Evolutionary conservation across 1,140 invertebrate genomes (phyloP), one percentile per base, ranked within the genome.

Genomic region (Diorhabda carinulata): DNA sequence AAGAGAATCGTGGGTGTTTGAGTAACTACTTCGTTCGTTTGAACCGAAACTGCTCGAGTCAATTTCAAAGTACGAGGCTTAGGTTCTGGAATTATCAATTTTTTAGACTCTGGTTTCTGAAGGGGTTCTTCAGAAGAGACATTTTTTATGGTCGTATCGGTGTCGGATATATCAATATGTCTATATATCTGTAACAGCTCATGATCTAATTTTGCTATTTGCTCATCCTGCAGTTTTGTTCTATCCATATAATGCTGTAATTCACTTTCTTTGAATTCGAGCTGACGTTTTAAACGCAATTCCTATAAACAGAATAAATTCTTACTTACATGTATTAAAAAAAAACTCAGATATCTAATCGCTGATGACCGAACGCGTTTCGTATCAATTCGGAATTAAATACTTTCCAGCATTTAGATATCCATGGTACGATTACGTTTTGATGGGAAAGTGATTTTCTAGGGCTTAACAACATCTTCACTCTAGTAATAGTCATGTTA

Each of bases 191-290:
- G 47, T 8, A 81, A 72, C 25, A 81, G 68, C 59, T 81, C 80
- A 67, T 77, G 72, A 74, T 82, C 80, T 8, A 82, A 62, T 66
- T 77, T 76, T 9, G 72, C 69, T 43, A 81, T 75, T 68, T 80
- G 71, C 44, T 73, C 70, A 43, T 81, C 78, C 74, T 82, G 79
- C 41, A 72, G 68, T 57, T 76, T 65, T 3, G 80, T 61, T 57
- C 76, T 70, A 41, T 74, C 66, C 9, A 73, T 64, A 6, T 74
- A 71, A 60, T 79, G 76, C 59, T 77, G 68, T 8, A 81, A 57
- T 70, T 80, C 79, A 43, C 64, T 68, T 47, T 81, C 76, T 69
- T 80, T 76, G 56, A 79, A 77, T 64, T 79, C 76, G 4, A 61
- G 69, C 62, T 78, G 69, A 4, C 78, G 70, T 8, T 74, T 72